Evolutionary conservation across 2,888 invertebrate genomes (phyloP).

Genomic region (Phaedon cochleariae): DNA sequence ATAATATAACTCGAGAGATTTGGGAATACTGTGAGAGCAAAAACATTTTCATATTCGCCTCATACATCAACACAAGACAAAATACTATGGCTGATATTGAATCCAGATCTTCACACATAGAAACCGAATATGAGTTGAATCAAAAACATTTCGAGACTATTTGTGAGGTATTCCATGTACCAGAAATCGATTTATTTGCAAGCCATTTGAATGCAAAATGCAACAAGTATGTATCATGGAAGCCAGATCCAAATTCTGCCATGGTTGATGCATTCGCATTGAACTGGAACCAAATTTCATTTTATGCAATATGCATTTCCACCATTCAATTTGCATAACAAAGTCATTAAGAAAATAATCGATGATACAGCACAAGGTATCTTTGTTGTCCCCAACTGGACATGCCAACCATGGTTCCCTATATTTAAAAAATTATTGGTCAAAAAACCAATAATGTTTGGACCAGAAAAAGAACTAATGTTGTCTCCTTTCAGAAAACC

Average conservation of each 20-base stretch:
- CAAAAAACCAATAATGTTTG: neutral
- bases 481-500: constrained; percentile 12
- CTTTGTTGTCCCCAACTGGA: constrained; percentile 1
- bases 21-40: constrained; percentile 26
- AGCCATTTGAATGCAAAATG: constrained; percentile 24
- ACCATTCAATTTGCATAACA: constrained; percentile 19
- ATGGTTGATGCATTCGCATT: too few relatives aligned
- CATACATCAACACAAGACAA: constrained; percentile 9
- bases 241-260: constrained; percentile 20
- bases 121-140: constrained; percentile 16
- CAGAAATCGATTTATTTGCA: constrained; percentile 29
- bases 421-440: neutral
- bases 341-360: constrained; percentile 20
- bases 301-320: constrained; percentile 25
- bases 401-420: neutral
- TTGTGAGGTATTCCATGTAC: too few relatives aligned
- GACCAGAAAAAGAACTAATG: constrained; percentile 12
- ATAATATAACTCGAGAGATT: constrained; percentile 8
- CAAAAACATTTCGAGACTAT: neutral
- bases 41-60: constrained; percentile 24
- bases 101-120: constrained; percentile 12
- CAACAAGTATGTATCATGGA: constrained; percentile 23
- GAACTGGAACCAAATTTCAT: too few relatives aligned
- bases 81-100: constrained; percentile 21
- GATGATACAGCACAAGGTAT: constrained; percentile 20